Percentiles rank a stretch among this genome's conserved stretches.
Evolutionary conservation across 2,888 invertebrate genomes (phyloP).

Genomic region (Palloptera scutellata): DNA sequence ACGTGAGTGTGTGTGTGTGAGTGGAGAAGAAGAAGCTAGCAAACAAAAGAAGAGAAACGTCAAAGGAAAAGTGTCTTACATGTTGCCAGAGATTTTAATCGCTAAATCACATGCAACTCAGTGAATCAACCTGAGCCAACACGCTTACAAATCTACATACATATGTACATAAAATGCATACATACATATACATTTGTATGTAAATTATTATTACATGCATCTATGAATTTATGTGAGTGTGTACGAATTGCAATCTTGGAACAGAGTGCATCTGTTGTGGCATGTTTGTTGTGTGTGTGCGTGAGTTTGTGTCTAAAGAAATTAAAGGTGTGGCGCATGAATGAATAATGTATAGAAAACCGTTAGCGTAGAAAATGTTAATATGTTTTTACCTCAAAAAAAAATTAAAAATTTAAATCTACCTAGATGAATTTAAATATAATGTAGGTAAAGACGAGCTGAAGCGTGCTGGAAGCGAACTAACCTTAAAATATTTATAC

Average conservation of each 20-base stretch:
- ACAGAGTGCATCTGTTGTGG: background rate
- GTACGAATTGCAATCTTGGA: background rate
- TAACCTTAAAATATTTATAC: background rate
- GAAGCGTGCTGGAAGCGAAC: too few species aligned
- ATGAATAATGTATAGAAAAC: constrained; percentile 7
- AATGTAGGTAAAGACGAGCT: constrained; percentile 2
- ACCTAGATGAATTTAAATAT: background rate
- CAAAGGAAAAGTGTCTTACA: background rate
- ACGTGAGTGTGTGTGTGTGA: background rate
- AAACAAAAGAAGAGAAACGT: too few species aligned
- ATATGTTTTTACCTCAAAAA: background rate
- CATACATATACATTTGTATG: background rate
- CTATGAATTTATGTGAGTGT: background rate
- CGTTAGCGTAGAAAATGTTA: constrained; percentile 21
- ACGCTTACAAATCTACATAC: background rate
- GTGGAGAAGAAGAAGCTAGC: too few species aligned
- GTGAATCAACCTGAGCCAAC: constrained; percentile 12
- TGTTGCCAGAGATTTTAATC: constrained; percentile 7
- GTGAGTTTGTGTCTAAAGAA: background rate
- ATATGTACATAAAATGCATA: background rate
- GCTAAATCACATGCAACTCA: constrained; percentile 19
- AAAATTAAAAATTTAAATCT: too few species aligned
- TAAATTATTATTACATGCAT: background rate
- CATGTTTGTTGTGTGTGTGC: constrained; percentile 6
- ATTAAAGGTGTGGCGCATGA: constrained; percentile 20